A percentile compares a stretch with the other conserved stretches of the same genome.
phyloP scores from a whole-genome alignment of 2,113 vertebrate genomes.

The Alouatta palliata region DNA sequence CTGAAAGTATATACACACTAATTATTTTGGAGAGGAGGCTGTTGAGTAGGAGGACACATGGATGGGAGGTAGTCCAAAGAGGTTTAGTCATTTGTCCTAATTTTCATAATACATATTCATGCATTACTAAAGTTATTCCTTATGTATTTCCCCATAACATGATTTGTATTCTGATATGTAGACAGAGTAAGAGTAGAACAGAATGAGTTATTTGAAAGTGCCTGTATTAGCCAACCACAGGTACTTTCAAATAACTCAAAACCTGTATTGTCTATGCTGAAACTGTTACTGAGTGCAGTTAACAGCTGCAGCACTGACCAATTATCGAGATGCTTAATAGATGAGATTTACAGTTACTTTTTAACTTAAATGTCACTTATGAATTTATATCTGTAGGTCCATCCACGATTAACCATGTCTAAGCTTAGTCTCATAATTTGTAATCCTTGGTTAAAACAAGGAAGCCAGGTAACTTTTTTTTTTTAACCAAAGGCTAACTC shows the following conservation, averaged over 20 bases:
- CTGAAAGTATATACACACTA: neutral
- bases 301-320: conserved; percentile 5
- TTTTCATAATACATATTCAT: neutral
- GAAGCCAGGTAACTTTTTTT: neutral
- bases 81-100: neutral
- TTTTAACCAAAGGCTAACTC: neutral
- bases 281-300: neutral
- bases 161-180: conserved; percentile 1
- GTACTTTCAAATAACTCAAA: conserved; percentile 29
- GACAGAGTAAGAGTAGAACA: neutral
- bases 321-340: neutral
- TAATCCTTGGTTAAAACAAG: neutral
- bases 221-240: neutral
- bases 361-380: neutral
- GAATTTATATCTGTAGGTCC: neutral
- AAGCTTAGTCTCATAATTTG: neutral
- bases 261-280: neutral
- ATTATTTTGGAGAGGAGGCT: neutral
- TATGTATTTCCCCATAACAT: neutral
- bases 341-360: neutral
- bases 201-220: conserved; percentile 19
- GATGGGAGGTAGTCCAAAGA: neutral
- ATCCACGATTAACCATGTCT: neutral
- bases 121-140: neutral
- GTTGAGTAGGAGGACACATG: neutral